Conservation (phyloP, 2,888 invertebrate genomes). For the Rutpela maculata region DNA sequence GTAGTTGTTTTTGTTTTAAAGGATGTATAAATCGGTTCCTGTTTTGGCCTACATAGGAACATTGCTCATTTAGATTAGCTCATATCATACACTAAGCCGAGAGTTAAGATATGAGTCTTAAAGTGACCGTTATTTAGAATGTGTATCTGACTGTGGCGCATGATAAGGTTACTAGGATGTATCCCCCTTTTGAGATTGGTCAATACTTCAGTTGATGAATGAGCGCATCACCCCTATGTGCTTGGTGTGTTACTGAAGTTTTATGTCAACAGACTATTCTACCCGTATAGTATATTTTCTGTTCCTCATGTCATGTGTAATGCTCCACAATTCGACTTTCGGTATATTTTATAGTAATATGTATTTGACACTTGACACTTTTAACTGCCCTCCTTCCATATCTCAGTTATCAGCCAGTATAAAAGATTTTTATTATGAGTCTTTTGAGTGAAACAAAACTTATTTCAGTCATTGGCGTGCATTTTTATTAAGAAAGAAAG, state of each 20-base stretch:
- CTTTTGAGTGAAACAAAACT: too few species aligned
- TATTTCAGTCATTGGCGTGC: too few species aligned
- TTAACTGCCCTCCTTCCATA: too few species aligned
- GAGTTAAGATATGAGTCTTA: slow-evolving; percentile 57
- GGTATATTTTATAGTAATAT: too few species aligned
- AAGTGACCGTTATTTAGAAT: slow-evolving; percentile 55
- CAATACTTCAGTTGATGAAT: slow-evolving; percentile 69
- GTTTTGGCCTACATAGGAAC: slow-evolving; percentile 15
- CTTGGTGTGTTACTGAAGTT: slow-evolving; percentile 50
- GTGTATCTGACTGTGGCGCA: slow-evolving; percentile 61
- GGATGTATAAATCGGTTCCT: background rate
- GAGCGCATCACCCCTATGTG: slow-evolving; percentile 48
- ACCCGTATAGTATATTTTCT: background rate
- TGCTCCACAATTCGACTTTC: slow-evolving; percentile 31
- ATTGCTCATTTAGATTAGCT: slow-evolving; percentile 18
- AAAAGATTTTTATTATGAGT: too few species aligned
- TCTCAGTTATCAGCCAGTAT: too few species aligned
- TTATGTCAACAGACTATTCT: slow-evolving; percentile 54
- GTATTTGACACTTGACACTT: too few species aligned
- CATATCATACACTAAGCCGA: slow-evolving; percentile 39
- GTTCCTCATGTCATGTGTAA: slow-evolving; percentile 25
- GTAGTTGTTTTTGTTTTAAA: too few species aligned
- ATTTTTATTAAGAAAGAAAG: too few species aligned
- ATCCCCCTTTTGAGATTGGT: slow-evolving; percentile 65
- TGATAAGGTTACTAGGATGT: slow-evolving; percentile 62